phyloP scores from a whole-genome alignment of 2,797 vertebrate genomes.

The Iguana delicatissima region DNA sequence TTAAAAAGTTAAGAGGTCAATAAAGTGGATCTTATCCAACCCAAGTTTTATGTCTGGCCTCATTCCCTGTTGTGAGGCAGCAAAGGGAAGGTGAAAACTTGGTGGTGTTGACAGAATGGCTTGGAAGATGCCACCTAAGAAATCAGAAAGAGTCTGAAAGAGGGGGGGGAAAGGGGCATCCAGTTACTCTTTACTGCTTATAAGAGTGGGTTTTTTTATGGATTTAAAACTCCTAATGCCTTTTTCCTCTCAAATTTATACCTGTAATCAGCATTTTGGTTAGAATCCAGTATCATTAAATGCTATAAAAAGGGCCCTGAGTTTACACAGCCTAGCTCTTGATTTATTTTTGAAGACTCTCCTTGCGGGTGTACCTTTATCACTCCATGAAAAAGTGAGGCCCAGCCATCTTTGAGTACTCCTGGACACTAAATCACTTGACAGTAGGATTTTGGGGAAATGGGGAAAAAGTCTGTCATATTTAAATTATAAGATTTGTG shows the following conservation, averaged over 20 bases:
- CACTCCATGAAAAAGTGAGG: constrained; percentile 5
- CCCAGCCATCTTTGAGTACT: constrained; percentile 33
- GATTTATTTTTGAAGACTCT: constrained; percentile 70
- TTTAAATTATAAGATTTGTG: constrained; percentile 53
- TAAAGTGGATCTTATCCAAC: no score
- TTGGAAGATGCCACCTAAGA: constrained; percentile 34
- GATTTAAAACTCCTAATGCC: constrained; percentile 68
- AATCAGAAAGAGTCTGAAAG: constrained; percentile 54
- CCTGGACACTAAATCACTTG: constrained; percentile 56
- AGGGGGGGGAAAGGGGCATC: constrained; percentile 57
- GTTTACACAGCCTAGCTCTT: constrained; percentile 69
- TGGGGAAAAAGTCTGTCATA: constrained; percentile 28
- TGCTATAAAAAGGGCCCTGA: constrained; percentile 70
- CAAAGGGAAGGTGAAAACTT: constrained; percentile 1
- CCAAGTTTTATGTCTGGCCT: no score
- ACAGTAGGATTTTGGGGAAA: constrained; percentile 47
- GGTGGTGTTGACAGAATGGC: constrained; percentile 51
- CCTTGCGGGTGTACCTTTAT: constrained; percentile 51
- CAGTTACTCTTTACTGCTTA: constrained; percentile 61
- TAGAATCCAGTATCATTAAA: constrained; percentile 73
- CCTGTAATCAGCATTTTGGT: constrained; percentile 69
- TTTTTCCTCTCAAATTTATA: constrained; percentile 71
- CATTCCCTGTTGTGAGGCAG: no score
- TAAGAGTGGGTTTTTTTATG: constrained; percentile 49
- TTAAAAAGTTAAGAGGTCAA: no score